Evolutionary conservation across 2,888 invertebrate genomes (phyloP).

Genomic region (Morpho deidamia): DNA sequence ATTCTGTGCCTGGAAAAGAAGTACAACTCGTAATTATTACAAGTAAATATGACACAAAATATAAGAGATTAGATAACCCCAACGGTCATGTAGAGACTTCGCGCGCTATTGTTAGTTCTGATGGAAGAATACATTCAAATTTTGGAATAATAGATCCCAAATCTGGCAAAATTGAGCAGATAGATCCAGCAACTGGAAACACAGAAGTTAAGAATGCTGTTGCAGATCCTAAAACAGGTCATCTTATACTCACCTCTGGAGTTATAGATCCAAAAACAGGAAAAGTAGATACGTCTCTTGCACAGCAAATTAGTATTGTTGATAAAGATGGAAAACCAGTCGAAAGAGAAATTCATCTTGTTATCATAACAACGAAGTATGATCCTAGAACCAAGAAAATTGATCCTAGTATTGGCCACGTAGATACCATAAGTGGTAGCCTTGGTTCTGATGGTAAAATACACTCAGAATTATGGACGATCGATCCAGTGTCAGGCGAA

Average conservation of each 20-base stretch:
- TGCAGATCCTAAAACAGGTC: constrained; percentile 74
- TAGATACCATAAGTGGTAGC: constrained; percentile 79
- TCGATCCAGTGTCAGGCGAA: constrained; percentile 80
- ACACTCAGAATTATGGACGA: constrained; percentile 80
- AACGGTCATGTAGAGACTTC: constrained; percentile 75
- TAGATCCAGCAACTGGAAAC: constrained; percentile 77
- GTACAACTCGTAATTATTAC: constrained; percentile 73
- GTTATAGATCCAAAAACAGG: constrained; percentile 79
- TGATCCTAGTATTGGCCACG: constrained; percentile 58
- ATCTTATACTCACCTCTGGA: constrained; percentile 73
- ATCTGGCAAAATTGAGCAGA: constrained; percentile 74
- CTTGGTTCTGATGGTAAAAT: constrained; percentile 73
- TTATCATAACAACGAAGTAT: constrained; percentile 79
- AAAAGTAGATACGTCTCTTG: constrained; percentile 72
- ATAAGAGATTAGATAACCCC: constrained; percentile 74
- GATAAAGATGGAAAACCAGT: constrained; percentile 60
- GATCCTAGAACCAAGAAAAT: constrained; percentile 76
- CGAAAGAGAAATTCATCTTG: constrained; percentile 74
- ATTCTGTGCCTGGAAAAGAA: constrained; percentile 63
- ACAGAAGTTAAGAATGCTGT: constrained; percentile 77
- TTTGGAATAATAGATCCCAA: constrained; percentile 76
- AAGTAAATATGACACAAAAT: constrained; percentile 78
- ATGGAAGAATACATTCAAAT: constrained; percentile 75
- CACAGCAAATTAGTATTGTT: constrained; percentile 76
- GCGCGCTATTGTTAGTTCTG: constrained; percentile 60